A percentile compares a stretch with the other conserved stretches of the same genome.
phyloP scores from a whole-genome alignment of 2,797 vertebrate species.

The Pipistrellus pipistrellus region DNA sequence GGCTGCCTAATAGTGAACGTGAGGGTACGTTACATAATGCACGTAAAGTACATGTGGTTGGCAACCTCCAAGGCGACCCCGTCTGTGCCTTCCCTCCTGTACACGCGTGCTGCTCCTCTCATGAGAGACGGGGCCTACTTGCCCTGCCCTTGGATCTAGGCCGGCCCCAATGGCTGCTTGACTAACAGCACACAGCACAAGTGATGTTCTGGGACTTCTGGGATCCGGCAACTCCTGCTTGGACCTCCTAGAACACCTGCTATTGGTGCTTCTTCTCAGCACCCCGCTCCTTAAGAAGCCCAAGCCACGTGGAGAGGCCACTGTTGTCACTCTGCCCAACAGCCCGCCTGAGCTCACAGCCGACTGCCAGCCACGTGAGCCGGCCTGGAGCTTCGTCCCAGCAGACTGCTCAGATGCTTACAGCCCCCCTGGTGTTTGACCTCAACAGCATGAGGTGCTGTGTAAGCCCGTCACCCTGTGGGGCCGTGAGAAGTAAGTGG shows the following conservation, averaged over 20 bases:
- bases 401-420: not conserved
- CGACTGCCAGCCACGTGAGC: too few relatives aligned
- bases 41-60: not conserved
- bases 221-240: not conserved
- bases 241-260: not conserved
- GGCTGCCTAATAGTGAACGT: not conserved
- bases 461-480: not conserved
- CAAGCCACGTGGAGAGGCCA: not conserved
- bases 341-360: not conserved
- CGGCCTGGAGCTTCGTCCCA: not conserved
- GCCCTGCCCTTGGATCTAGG: not conserved
- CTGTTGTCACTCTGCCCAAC: not conserved
- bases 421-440: not conserved
- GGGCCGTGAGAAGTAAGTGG: not conserved
- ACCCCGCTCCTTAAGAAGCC: not conserved
- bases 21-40: not conserved
- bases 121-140: not conserved
- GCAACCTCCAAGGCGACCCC: not conserved
- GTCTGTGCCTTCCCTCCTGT: not conserved
- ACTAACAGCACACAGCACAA: not conserved
- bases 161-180: not conserved
- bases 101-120: not conserved
- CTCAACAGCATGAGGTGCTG: not conserved
- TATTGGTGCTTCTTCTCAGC: not conserved
- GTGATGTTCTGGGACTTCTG: not conserved